A percentile compares a stretch with the other conserved stretches of the same genome.
These are phyloP conservation scores for Xylota sylvarum DNA, from an alignment of 2,888 invertebrate species.

Conservation along the genomic window DNA sequence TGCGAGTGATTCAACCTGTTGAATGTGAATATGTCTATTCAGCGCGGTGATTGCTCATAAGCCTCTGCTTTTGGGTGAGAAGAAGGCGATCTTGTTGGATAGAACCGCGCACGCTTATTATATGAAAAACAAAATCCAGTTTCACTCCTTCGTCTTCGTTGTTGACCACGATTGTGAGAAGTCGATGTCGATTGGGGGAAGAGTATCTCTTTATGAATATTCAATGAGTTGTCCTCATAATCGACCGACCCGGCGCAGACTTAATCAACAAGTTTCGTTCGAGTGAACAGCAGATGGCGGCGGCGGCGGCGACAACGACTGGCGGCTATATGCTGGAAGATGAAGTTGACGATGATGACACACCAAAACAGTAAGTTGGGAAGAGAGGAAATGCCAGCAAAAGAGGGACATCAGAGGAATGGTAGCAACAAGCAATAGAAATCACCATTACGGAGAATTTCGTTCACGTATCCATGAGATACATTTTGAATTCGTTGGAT, in stretches of 20 bases:
- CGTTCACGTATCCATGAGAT: constrained; percentile 68
- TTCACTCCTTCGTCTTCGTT: constrained; percentile 34
- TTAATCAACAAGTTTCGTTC: constrained; percentile 76
- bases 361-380: constrained; percentile 48
- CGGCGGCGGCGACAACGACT: constrained; percentile 10
- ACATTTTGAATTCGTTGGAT: constrained; percentile 56
- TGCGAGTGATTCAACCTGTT: constrained; percentile 74
- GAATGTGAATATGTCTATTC: constrained; percentile 51
- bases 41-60: constrained; percentile 58
- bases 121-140: constrained; percentile 51
- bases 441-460: constrained; percentile 54
- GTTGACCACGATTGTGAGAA: constrained; percentile 56
- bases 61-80: constrained; percentile 22
- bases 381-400: constrained; percentile 57
- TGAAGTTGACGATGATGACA: constrained; percentile 68
- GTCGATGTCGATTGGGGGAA: constrained; percentile 27
- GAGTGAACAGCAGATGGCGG: constrained; percentile 71
- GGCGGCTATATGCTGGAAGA: constrained; percentile 31
- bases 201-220: constrained; percentile 73
- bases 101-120: constrained; percentile 50
- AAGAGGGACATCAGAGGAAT: constrained; percentile 18
- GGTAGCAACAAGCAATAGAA: constrained; percentile 65
- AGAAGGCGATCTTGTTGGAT: constrained; percentile 63
- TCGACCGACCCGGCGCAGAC: constrained; percentile 66
- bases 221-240: constrained; percentile 72